Evolutionary conservation across 2,888 invertebrate species (phyloP).

Genomic region (Caenorhabditis macrosperma): DNA sequence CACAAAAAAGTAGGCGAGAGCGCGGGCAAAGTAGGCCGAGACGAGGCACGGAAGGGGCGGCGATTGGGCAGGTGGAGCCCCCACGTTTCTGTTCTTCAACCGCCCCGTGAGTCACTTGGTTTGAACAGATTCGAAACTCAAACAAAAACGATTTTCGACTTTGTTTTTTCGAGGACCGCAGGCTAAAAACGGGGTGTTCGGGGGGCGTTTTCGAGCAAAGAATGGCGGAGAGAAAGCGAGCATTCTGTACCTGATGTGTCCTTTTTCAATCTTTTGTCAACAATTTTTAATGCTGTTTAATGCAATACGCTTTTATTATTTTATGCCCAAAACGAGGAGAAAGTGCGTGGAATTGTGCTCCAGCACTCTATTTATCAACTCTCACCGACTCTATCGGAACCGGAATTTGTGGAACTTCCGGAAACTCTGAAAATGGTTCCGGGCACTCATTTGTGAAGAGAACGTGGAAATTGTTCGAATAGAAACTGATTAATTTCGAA

Average conservation of each 20-base stretch:
- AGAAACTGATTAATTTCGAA: too few species aligned
- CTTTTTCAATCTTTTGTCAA: constrained; percentile 26
- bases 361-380: too few species aligned
- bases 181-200: background rate
- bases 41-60: constrained; percentile 22
- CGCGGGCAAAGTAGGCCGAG: constrained; percentile 1
- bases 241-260: constrained; percentile 27
- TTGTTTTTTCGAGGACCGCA: constrained; percentile 9
- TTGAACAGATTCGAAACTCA: constrained; percentile 28
- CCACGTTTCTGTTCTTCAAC: constrained; percentile 6
- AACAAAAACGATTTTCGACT: constrained; percentile 22
- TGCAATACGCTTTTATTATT: background rate
- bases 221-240: background rate
- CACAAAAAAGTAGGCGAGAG: constrained; percentile 5
- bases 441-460: too few species aligned
- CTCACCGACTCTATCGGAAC: too few species aligned
- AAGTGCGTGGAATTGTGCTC: background rate
- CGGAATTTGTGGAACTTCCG: too few species aligned
- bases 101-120: constrained; percentile 34
- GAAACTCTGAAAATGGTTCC: too few species aligned
- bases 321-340: background rate
- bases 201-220: too few species aligned
- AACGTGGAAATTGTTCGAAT: too few species aligned
- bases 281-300: constrained; percentile 9
- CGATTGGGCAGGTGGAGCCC: constrained; percentile 14